phyloP scores from a whole-genome alignment of 2,797 vertebrate genomes.

The Acanthis flammea region DNA sequence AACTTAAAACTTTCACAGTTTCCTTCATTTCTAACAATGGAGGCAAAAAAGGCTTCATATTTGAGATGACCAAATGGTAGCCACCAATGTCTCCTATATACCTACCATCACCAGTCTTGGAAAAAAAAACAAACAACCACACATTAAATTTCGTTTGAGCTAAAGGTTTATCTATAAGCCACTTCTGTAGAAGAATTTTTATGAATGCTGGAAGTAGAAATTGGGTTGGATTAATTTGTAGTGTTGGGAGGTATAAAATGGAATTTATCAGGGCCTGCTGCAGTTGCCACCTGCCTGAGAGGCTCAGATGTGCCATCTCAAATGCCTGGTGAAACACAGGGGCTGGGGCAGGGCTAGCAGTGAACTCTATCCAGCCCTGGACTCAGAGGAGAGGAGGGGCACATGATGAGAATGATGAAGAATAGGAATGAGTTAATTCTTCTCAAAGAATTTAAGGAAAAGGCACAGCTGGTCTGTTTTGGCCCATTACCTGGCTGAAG shows the following conservation, averaged over 20 bases:
- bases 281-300: neutral
- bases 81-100: neutral
- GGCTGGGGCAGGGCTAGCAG: neutral
- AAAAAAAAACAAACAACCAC: accelerated
- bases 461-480: neutral
- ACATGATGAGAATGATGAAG: neutral
- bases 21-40: neutral
- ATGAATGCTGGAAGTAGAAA: neutral
- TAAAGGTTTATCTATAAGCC: neutral
- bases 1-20: neutral
- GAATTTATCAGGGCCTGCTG: neutral
- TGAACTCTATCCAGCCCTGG: neutral
- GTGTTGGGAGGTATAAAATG: neutral
- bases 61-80: neutral
- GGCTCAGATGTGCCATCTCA: neutral
- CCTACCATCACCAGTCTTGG: too few relatives aligned
- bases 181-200: neutral
- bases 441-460: neutral
- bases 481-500: neutral
- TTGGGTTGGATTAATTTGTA: neutral
- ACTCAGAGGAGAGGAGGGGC: neutral
- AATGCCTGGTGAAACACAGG: neutral
- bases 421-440: neutral
- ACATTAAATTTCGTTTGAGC: neutral
- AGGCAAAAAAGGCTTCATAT: neutral